Conservation (phyloP, 2,888 invertebrate species). For the Pseudococcus viburni region DNA sequence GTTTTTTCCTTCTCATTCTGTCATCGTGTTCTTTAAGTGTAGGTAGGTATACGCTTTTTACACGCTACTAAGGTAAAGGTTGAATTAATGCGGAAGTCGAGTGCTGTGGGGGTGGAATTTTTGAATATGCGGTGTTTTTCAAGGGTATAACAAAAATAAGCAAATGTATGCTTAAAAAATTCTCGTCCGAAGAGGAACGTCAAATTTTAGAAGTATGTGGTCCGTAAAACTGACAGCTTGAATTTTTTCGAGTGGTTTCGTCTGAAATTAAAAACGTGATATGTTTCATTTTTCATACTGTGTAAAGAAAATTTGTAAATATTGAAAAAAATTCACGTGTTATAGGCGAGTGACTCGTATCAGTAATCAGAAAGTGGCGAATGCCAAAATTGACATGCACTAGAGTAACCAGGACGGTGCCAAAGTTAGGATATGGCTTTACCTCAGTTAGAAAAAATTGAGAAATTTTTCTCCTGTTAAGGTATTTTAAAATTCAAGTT, state of each 20-base stretch:
- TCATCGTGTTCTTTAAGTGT: not conserved
- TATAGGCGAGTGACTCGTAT: no score
- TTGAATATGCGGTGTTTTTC: not conserved
- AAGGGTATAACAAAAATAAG: not conserved
- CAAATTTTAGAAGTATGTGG: not conserved
- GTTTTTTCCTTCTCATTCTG: not conserved
- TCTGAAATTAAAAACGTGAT: no score
- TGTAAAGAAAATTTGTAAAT: no score
- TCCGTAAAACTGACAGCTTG: not conserved
- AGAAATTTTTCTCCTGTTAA: no score
- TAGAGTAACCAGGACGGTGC: no score
- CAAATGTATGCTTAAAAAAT: not conserved
- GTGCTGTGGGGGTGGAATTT: not conserved
- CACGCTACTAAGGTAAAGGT: not conserved
- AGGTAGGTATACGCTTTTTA: not conserved
- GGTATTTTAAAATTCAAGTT: no score
- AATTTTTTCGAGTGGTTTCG: not conserved
- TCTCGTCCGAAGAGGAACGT: not conserved
- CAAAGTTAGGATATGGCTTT: no score
- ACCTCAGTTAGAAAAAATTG: no score
- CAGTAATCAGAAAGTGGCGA: no score
- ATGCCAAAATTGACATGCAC: no score
- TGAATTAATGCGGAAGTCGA: slow-evolving; percentile 14
- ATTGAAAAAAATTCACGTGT: no score
- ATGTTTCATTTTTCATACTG: no score